Evolutionary conservation across 1,140 invertebrate species (phyloP).

Genomic region (Grapholita molesta): DNA sequence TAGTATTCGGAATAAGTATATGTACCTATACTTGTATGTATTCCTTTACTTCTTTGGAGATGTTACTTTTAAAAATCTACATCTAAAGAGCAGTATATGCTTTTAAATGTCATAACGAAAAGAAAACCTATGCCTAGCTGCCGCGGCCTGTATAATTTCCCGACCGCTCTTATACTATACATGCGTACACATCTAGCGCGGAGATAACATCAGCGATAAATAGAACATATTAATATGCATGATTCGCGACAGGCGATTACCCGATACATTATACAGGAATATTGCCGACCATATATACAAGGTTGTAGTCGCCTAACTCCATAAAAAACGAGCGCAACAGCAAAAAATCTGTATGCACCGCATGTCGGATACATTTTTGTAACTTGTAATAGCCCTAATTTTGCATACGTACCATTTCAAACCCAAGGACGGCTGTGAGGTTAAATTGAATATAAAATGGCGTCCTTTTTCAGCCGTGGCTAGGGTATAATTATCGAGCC

Average conservation of each 20-base stretch:
- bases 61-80: too few species aligned
- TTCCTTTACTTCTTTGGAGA: not conserved
- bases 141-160: not conserved
- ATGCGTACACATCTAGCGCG: not conserved
- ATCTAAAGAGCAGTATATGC: too few species aligned
- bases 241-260: constrained; percentile 14
- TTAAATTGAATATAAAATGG: constrained; percentile 53
- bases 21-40: not conserved
- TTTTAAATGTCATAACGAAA: not conserved
- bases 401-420: constrained; percentile 11
- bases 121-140: not conserved
- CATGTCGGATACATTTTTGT: constrained; percentile 3
- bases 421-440: constrained; percentile 11
- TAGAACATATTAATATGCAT: constrained; percentile 17
- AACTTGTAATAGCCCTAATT: constrained; percentile 15
- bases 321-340: constrained; percentile 5
- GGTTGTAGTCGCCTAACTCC: constrained; percentile 1
- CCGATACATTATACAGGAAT: constrained; percentile 1
- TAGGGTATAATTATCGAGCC: constrained; percentile 72
- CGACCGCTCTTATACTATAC: not conserved
- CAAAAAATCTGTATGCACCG: not conserved
- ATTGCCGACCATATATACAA: constrained; percentile 4
- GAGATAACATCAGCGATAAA: constrained; percentile 14
- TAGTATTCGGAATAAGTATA: not conserved
- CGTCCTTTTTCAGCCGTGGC: constrained; percentile 58